Conservation (phyloP, 30 jellyfish, hydroid and myxozoan species). For the Chironex yamaguchii region DNA sequence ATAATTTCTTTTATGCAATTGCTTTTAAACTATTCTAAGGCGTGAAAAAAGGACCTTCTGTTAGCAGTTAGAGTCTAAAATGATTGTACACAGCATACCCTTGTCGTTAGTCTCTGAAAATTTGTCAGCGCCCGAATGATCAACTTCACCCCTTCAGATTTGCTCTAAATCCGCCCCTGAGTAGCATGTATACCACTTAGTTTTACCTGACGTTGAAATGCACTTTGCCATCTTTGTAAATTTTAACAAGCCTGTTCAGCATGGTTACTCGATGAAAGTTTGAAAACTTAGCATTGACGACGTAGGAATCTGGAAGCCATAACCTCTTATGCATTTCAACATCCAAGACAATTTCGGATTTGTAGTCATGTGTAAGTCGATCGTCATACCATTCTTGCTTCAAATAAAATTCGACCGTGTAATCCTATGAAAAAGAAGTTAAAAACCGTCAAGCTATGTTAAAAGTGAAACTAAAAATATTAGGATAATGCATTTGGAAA, state of each 20-base stretch:
- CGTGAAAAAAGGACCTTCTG: too few species aligned
- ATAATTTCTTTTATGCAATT: too few species aligned
- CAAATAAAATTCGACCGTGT: slow-evolving; percentile 64
- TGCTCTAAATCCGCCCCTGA: neutral
- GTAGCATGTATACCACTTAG: neutral
- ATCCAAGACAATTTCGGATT: slow-evolving; percentile 37
- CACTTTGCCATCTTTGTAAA: slow-evolving; percentile 56
- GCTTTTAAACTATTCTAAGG: too few species aligned
- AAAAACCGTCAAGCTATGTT: neutral
- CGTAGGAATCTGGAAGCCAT: slow-evolving; percentile 88
- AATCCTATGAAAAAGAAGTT: slow-evolving; percentile 70
- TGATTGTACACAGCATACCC: too few species aligned
- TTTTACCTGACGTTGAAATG: slow-evolving; percentile 58
- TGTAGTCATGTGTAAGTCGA: slow-evolving; percentile 57
- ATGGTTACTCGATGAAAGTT: slow-evolving; percentile 59
- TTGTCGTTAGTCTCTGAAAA: too few species aligned
- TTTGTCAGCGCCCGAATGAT: too few species aligned
- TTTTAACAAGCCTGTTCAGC: slow-evolving; percentile 55
- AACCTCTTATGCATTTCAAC: slow-evolving; percentile 40
- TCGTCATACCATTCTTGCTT: slow-evolving; percentile 72
- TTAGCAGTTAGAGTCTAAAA: too few species aligned
- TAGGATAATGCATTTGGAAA: too few species aligned
- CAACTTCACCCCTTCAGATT: too few species aligned
- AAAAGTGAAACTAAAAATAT: neutral
- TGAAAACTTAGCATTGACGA: slow-evolving; percentile 80